Conservation (phyloP, 2,888 invertebrate genomes). For the Hedya salicella region DNA sequence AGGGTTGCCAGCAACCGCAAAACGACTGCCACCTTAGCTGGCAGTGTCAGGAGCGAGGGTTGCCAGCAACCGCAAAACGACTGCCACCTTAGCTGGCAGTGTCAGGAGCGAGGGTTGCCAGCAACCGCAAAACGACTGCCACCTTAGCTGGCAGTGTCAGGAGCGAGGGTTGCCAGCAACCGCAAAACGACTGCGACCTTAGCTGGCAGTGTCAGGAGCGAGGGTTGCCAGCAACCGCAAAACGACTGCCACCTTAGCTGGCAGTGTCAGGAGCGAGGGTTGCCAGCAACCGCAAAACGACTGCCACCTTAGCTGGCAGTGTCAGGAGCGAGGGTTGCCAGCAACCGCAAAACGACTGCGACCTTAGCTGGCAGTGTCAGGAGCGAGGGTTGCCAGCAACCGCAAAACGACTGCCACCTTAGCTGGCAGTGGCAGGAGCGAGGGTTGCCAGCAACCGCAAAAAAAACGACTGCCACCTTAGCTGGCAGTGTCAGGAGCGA, state of each 20-base stretch:
- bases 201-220: conserved; percentile 45
- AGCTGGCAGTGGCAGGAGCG: conserved; percentile 46
- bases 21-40: conserved; percentile 39
- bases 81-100: conserved; percentile 43
- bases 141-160: conserved; percentile 45
- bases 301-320: conserved; percentile 43
- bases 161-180: conserved; percentile 51
- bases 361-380: conserved; percentile 46
- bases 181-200: conserved; percentile 37
- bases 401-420: conserved; percentile 38
- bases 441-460: conserved; percentile 51
- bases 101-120: conserved; percentile 50
- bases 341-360: conserved; percentile 43
- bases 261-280: conserved; percentile 47
- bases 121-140: conserved; percentile 43
- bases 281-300: conserved; percentile 49
- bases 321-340: conserved; percentile 50
- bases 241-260: conserved; percentile 33
- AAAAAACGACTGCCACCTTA: conserved; percentile 38
- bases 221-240: conserved; percentile 51
- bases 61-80: conserved; percentile 49
- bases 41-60: conserved; percentile 47
- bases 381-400: conserved; percentile 51
- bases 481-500: conserved; percentile 47
- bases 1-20: conserved; percentile 52